Base-by-base conservation (phyloP, 2,888 invertebrate species). In the Slavum lentiscoides region DNA sequence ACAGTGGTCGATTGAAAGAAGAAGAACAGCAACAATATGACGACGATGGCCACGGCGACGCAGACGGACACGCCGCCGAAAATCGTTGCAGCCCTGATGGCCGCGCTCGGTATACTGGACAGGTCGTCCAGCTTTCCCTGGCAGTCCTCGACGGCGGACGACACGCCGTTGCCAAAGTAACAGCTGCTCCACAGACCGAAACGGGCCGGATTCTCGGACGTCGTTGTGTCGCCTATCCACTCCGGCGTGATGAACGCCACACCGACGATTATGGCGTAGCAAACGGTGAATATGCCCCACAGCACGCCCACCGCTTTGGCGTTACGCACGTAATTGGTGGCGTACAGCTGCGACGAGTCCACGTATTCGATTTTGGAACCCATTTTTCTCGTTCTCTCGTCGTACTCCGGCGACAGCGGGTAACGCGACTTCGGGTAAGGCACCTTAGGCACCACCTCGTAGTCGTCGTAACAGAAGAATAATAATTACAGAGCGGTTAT, bases 221-320 rank as follows among this genome's bases (percentile, higher is more conserved):
- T 92, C 84, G 92, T 88, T 0, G 85, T 84, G 69, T 84, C 84
- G 1, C 94, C 94, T 83, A 95, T 90, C 96, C 96, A 94, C 88
- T 96, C 93, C 66, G 97, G 97, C 83, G 97, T 97, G 82, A 98
- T 92, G 87, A 98, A 97, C 7, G 96, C 94, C 55, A 98, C 96
- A 84, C 95, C 92, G 85, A 94, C 93, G 86, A 99, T 96, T 86
- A 98, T 96, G 83, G 96, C 95, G 87, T 96, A 97, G 88, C 97
- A 97, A 86, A 98, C 94, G 84, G 96, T 95, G 88, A 98, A 97
- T 86, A 98, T 94, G 83, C 94, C 97, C 98, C 98, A 98, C 84
- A 98, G 90, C 83, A 98, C 97, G 74, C 96, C 97, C 83, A 98
- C 95, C 73, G 97, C 97, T 89, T 94, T 95, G 84, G 94, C 94